phyloP scores from a whole-genome alignment of 2,888 invertebrate species.

The Mactromeris polynyma region DNA sequence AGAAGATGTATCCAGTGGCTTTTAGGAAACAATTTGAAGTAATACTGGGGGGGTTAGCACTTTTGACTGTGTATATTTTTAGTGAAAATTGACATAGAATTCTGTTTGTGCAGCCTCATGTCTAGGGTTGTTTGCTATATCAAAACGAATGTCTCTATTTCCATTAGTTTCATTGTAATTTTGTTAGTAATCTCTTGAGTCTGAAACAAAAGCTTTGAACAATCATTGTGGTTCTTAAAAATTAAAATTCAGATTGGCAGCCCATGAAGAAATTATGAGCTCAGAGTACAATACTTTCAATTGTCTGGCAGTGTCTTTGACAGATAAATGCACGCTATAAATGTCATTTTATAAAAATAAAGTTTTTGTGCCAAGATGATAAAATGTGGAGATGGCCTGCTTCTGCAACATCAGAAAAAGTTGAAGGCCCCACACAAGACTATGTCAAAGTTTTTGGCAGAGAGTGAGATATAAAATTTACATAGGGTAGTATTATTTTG shows the following conservation, averaged over 20 bases:
- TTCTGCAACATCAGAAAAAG: neutral
- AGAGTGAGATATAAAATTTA: neutral
- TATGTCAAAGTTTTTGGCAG: neutral
- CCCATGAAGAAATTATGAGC: neutral
- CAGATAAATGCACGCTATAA: neutral
- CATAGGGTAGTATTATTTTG: neutral
- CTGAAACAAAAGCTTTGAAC: neutral
- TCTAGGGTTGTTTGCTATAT: neutral
- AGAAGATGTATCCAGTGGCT: too few relatives aligned
- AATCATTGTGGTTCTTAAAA: neutral
- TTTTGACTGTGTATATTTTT: too few relatives aligned
- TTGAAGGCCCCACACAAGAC: neutral
- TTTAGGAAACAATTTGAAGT: too few relatives aligned
- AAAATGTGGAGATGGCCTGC: neutral
- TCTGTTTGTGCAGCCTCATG: too few relatives aligned
- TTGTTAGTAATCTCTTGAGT: neutral
- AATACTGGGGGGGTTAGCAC: too few relatives aligned
- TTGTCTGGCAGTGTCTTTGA: neutral
- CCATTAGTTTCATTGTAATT: neutral
- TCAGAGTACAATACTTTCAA: neutral
- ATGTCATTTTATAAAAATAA: neutral
- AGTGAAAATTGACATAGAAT: too few relatives aligned
- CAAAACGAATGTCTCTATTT: neutral
- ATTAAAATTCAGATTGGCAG: constrained; percentile 1
- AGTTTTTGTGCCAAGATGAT: neutral